phyloP scores from a whole-genome alignment of 2,113 vertebrate species.

The Bothrops jararaca region DNA sequence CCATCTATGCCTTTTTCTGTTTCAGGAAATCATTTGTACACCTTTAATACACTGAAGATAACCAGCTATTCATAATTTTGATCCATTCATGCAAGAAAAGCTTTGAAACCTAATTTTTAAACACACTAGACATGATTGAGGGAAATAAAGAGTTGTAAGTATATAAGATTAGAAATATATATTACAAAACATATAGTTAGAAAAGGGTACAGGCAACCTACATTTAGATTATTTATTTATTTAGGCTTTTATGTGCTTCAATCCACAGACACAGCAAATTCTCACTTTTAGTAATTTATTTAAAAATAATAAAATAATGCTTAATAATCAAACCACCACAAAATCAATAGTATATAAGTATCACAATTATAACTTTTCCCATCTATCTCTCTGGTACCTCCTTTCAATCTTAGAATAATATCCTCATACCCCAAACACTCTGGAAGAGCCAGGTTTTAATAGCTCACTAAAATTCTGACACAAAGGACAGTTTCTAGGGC shows the following conservation, averaged over 20 bases:
- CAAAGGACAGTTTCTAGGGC: neutral
- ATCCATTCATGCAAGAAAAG: neutral
- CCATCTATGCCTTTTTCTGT: neutral
- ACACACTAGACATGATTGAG: neutral
- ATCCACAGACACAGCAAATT: neutral
- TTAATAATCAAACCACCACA: neutral
- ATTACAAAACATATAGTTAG: neutral
- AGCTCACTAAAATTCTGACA: neutral
- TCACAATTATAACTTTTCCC: neutral
- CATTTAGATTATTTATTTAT: neutral
- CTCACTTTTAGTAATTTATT: neutral
- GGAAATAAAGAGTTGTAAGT: neutral
- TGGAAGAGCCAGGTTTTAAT: neutral
- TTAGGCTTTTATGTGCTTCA: neutral
- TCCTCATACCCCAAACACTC: neutral
- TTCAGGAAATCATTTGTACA: neutral
- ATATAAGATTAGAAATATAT: neutral
- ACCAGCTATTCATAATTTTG: neutral
- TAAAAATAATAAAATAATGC: neutral
- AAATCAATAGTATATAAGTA: neutral
- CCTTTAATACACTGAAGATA: neutral
- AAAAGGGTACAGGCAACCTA: neutral
- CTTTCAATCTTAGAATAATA: neutral
- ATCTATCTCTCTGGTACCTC: neutral
- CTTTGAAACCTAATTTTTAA: neutral